Evolutionary conservation across 2,113 vertebrate genomes (phyloP).

Genomic region (Amia ocellicauda): DNA sequence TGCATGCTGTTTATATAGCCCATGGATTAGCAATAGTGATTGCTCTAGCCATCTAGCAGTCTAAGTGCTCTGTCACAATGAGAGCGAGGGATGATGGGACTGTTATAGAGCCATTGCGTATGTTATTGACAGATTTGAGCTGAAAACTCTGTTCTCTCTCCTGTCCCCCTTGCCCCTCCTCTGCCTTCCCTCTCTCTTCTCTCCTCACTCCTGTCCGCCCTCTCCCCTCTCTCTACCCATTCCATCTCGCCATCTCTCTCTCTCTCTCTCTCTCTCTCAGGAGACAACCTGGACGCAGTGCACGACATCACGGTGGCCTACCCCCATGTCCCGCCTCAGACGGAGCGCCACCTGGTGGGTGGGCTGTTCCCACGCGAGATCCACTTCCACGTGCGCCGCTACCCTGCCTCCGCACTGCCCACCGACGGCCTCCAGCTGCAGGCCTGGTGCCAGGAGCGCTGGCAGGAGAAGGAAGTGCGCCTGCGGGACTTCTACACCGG

Average conservation of each 20-base stretch:
- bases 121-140: too few relatives aligned
- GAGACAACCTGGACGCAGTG: constrained; percentile 86
- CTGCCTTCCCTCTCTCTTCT: not conserved
- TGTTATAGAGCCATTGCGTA: too few relatives aligned
- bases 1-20: too few relatives aligned
- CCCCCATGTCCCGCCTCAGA: constrained; percentile 92
- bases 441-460: constrained; percentile 85
- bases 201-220: not conserved
- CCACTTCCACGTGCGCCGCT: constrained; percentile 87
- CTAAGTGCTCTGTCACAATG: too few relatives aligned
- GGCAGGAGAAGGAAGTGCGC: constrained; percentile 88
- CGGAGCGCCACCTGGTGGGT: constrained; percentile 83
- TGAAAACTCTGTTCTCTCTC: not conserved
- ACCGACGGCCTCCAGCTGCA: constrained; percentile 68
- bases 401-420: constrained; percentile 73
- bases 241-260: not conserved
- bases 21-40: too few relatives aligned
- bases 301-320: constrained; percentile 96
- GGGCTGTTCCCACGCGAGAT: constrained; percentile 90
- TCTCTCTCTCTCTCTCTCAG: constrained; percentile 46
- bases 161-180: not conserved
- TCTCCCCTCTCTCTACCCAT: too few relatives aligned
- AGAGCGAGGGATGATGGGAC: too few relatives aligned
- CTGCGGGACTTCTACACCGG: constrained; percentile 79
- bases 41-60: too few relatives aligned